Evolutionary conservation across 1,140 invertebrate species (phyloP), one percentile per base, ranked within the genome.

Genomic region (Dreissena polymorpha): DNA sequence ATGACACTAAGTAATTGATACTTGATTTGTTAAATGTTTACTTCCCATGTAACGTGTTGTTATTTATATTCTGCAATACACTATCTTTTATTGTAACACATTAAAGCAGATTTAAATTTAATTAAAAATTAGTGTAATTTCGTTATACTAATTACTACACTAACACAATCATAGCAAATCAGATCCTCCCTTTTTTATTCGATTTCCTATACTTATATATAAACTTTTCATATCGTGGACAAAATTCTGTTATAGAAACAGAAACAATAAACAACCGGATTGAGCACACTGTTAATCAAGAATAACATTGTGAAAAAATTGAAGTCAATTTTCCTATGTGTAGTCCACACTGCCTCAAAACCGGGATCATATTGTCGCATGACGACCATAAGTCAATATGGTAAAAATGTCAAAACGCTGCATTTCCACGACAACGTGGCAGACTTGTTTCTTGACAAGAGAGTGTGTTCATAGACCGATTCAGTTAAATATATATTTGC

Each of bases 271-370:
- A 83, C 68, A 60, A 83, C 39, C 14, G 70, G 80, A 60, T 83
- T 83, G 27, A 83, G 10, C 3, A 70, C 80, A 75, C 80, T 74
- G 21, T 83, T 83, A 23, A 83, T 69, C 29, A 83, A 53, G 49
- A 74, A 83, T 2, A 55, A 83, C n/a, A 70, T 7, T 16, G 74
- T 23, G 27, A 83, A 83, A 3, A 83, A 83, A 16, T n/a, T n/a
- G n/a, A n/a, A n/a, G n/a, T 74, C 80, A 57, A 69, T 75, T 69
- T 70, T 83, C 10, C 50, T 39, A 7, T 29, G 10, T 49, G 49
- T 53, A 23, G 80, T 69, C 49, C 69, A 25, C 25, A 13, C 53
- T 12, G 6, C 50, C 29, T 80, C 71, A 13, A 80, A 64, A 16
- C 29, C 51, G 0, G 68, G 78, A 27, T 80, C 49, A 39, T 69